Evolutionary conservation across 2,797 vertebrate genomes (phyloP).

Genomic region (Gymnoscopelus microlampas): DNA sequence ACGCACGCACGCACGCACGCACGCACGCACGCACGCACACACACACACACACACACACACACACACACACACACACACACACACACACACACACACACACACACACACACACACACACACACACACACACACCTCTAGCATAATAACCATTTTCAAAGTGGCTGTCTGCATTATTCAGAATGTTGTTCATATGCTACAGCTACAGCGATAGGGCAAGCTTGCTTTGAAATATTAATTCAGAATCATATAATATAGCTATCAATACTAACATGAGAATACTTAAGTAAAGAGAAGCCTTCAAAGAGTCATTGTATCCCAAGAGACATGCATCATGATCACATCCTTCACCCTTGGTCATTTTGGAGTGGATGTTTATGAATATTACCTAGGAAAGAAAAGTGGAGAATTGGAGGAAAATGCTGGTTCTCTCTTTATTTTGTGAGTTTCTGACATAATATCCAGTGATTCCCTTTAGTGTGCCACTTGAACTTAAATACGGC

Average conservation of each 20-base stretch:
- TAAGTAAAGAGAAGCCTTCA: no score
- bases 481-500: no score
- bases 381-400: no score
- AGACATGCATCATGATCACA: background rate
- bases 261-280: background rate
- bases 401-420: no score
- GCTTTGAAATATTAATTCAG: constrained; percentile 60
- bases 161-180: constrained; percentile 40
- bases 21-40: no score
- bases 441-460: no score
- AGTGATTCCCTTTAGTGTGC: no score
- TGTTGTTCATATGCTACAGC: constrained; percentile 35
- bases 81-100: background rate
- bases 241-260: constrained; percentile 24
- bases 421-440: no score
- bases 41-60: no score
- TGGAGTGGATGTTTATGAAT: no score
- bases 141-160: constrained; percentile 27
- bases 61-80: no score
- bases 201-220: constrained; percentile 8
- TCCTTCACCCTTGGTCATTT: background rate
- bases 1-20: background rate
- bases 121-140: background rate
- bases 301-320: no score
- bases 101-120: constrained; percentile 9